phyloP scores from a whole-genome alignment of 2,113 vertebrate genomes.

The Cynocephalus volans region DNA sequence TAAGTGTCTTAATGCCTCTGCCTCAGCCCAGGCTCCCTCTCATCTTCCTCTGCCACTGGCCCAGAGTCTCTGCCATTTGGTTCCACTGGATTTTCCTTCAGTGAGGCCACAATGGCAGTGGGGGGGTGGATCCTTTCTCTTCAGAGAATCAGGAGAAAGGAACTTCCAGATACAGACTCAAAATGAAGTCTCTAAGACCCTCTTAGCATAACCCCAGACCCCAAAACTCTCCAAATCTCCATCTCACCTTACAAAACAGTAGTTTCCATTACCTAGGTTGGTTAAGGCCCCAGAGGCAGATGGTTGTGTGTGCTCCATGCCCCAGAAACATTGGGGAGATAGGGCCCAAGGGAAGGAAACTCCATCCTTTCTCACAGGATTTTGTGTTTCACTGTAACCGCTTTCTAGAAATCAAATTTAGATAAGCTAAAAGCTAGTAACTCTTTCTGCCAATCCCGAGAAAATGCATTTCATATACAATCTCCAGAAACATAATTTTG shows the following conservation, averaged over 20 bases:
- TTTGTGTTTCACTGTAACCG: not conserved
- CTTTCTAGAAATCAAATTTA: conserved; percentile 38
- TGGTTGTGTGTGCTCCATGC: not conserved
- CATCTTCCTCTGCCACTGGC: not conserved
- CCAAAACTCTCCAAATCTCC: not conserved
- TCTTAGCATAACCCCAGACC: not conserved
- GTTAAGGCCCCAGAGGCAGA: not conserved
- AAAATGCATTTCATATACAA: not conserved
- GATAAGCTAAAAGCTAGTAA: not conserved
- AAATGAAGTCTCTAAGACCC: not conserved
- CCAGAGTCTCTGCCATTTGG: not conserved
- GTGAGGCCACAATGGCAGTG: not conserved
- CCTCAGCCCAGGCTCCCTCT: not conserved
- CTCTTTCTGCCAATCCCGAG: not conserved
- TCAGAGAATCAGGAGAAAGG: not conserved
- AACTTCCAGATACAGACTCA: not conserved
- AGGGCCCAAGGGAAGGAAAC: not conserved
- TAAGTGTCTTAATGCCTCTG: not conserved
- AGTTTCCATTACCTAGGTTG: not conserved
- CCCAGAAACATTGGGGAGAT: not conserved
- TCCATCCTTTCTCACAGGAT: not conserved
- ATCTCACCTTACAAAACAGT: not conserved
- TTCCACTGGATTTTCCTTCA: not conserved
- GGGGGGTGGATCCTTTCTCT: not conserved
- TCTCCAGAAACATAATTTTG: conserved; percentile 46